Percentiles rank a stretch among this genome's conserved stretches.
These are phyloP conservation scores for Ophiothrix spiculata DNA, from an alignment of 35 echinoderm and acorn worm species.

Conservation along the genomic window DNA sequence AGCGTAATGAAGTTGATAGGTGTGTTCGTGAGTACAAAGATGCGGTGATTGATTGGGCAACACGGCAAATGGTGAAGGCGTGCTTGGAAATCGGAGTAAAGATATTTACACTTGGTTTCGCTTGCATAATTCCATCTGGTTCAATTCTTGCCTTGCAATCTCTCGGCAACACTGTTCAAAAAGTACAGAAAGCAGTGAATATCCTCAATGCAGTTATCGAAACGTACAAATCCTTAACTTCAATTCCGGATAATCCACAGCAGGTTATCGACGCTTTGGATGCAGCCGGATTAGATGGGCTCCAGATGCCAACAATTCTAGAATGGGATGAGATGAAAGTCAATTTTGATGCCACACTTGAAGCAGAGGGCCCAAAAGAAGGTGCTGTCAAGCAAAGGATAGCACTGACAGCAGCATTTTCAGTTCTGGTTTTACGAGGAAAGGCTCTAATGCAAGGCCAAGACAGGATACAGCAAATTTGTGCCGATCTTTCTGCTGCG, in stretches of 20 bases:
- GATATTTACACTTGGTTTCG: background rate
- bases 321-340: slow-evolving; percentile 36
- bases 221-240: background rate
- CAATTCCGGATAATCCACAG: background rate
- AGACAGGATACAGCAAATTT: background rate
- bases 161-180: slow-evolving; percentile 4
- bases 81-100: background rate
- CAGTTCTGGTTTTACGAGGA: slow-evolving; percentile 12
- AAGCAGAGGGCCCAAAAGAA: slow-evolving; percentile 5
- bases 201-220: slow-evolving; percentile 13
- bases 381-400: background rate
- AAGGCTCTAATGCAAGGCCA: slow-evolving; percentile 1
- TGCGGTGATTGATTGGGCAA: background rate
- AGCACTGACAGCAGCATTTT: background rate
- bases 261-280: slow-evolving; percentile 16
- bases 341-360: slow-evolving; percentile 11
- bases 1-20: background rate
- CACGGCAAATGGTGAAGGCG: background rate
- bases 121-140: background rate
- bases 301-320: background rate
- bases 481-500: slow-evolving; percentile 7
- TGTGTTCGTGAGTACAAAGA: background rate
- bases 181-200: slow-evolving; percentile 19
- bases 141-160: background rate
- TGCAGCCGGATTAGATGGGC: background rate